Evolutionary conservation across 2,113 vertebrate genomes (phyloP), one percentile per base, ranked within the genome.

Genomic region (Parotia lawesii): DNA sequence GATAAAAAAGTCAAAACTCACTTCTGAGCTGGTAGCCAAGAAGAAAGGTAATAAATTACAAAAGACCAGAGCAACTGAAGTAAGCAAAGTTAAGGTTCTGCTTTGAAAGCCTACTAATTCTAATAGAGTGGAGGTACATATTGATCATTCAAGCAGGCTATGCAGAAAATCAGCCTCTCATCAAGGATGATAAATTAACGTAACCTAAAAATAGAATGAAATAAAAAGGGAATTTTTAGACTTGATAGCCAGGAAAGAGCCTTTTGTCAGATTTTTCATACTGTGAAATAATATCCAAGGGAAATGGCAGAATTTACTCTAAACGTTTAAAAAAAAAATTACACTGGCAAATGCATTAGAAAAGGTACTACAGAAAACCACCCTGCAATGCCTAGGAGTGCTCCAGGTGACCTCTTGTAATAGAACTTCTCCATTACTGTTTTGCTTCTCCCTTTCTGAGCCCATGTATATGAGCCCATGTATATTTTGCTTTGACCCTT

Each of bases 341-440:
- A 79, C 22, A 50, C n/a, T 61, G 67, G 37, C 6, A 3, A 93
- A 91, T 38, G 67, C 50, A 91, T 91, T 87, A 85, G 58, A 69
- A 76, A 79, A 90, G 38, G 25, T 76, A 85, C 85, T n/a, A 47
- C 45, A 91, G 77, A 76, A 93, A 81, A 90, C 57, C 45, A 56
- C 22, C 31, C 19, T 89, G 37, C 33, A 64, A 27, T 56, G 65
- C 22, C 79, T 62, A 45, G 27, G 44, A 90, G 73, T 91, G 71
- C 53, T 88, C 70, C 57, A 75, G 61, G 53, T 90, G 92, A 75
- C 86, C 88, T 86, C 73, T 77, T 16, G 11, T 94, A 90, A 96
- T 84, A 64, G 88, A 90, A 92, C 88, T 94, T 80, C 72, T 80
- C 64, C 4, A 6, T 56, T 53, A 73, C 33, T 60, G n/a, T 47